Base-by-base conservation (phyloP, 2,888 invertebrate species). In the Tetragonisca angustula region DNA sequence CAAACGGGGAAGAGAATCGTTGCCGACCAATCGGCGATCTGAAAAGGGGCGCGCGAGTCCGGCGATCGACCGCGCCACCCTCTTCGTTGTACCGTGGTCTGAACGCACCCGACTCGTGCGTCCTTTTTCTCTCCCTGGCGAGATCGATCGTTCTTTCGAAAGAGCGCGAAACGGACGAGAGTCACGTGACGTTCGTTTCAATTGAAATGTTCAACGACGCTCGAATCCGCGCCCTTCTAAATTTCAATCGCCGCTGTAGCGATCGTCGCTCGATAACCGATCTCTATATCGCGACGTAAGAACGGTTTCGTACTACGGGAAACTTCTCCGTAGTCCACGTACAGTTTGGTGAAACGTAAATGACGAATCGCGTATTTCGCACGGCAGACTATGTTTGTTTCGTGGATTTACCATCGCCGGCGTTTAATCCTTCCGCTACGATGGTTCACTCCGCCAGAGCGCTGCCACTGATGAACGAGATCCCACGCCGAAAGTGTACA, bases 351-450 rank as follows among this genome's bases (percentile, higher is more conserved):
- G 13, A 21, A 62, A 43, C n/a, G 54, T 24, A 49, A 24, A 54
- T 17, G 61, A 32, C 73, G 81, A 74, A 36, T 79, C 79, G 79
- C 50, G 43, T 19, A 64, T 82, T 80, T 74, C 64, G 43, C 50
- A 21, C 3, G 67, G 79, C 73, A 64, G 17, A 24, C 43, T 1
- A 43, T 1, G 43, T 9, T 43, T 9, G 43, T 0, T 43, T 43
- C 9, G 43, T 9, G 9, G 43, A 43, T 43, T 43, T 9, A 9
- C 43, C 9, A 43, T 43, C 9, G 27, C 27, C 27, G 32, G 32
- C 32, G 32, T 32, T 32, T 32, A 3, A 32, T 32, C 32, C 32
- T 9, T 43, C 43, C 43, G 43, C 9, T 27, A 27, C 27, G 27
- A 27, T 27, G 27, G 27, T 27, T 27, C 27, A 27, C 27, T 43